Evolutionary conservation across 1,140 invertebrate species (phyloP).

Genomic region (Hirudo medicinalis): DNA sequence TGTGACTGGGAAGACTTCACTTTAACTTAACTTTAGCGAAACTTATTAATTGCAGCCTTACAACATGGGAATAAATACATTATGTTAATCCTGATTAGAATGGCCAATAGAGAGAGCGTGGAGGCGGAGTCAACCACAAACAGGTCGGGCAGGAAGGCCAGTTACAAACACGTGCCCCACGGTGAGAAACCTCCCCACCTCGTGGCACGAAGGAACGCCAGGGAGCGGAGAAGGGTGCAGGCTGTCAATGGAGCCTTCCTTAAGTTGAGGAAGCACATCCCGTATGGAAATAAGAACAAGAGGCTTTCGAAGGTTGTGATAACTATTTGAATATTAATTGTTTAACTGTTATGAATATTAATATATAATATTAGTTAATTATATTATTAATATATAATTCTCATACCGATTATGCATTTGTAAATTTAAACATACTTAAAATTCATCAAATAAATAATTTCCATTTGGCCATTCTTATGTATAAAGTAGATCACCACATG

Average conservation of each 20-base stretch:
- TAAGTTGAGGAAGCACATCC: conserved; percentile 34
- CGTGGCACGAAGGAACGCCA: conserved; percentile 47
- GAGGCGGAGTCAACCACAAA: neutral
- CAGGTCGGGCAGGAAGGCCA: neutral
- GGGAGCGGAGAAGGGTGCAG: conserved; percentile 40
- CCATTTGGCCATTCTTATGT: too few species aligned
- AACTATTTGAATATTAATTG: neutral
- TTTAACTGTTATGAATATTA: neutral
- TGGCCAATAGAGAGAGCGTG: neutral
- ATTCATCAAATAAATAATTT: too few species aligned
- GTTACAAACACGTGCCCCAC: conserved; percentile 33
- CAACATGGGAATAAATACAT: too few species aligned
- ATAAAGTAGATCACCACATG: too few species aligned
- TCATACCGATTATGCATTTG: too few species aligned
- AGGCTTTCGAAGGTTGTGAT: conserved; percentile 70
- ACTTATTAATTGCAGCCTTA: too few species aligned
- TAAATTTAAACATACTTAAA: too few species aligned
- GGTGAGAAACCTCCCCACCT: conserved; percentile 44
- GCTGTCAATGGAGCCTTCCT: conserved; percentile 38
- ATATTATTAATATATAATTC: too few species aligned
- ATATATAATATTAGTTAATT: neutral
- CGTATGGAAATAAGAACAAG: conserved; percentile 51
- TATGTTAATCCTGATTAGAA: neutral
- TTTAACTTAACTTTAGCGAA: too few species aligned
- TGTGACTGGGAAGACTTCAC: too few species aligned